A percentile compares a stretch with the other conserved stretches of the same genome.
phyloP scores from a whole-genome alignment of 2,113 vertebrate genomes.

The Anhinga rufa region DNA sequence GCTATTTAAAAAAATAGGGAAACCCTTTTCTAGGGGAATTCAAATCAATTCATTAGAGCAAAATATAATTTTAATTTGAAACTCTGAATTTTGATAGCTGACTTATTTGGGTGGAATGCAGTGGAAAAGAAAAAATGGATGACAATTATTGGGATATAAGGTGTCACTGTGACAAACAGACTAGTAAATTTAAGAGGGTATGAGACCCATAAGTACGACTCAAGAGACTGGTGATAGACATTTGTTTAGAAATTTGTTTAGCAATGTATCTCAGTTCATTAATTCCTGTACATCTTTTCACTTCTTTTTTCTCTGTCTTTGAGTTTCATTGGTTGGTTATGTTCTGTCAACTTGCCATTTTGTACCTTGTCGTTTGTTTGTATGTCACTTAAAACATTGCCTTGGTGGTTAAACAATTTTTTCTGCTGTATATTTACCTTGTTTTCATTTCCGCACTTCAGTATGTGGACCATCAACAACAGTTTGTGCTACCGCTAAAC shows the following conservation, averaged over 20 bases:
- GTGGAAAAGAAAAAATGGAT: not conserved
- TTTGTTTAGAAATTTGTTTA: not conserved
- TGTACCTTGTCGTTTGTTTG: not conserved
- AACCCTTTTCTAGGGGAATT: not conserved
- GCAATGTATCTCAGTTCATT: not conserved
- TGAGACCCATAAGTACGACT: not conserved
- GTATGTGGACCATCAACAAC: not conserved
- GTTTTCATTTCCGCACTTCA: slow-evolving; percentile 23
- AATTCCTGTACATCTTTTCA: not conserved
- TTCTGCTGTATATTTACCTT: slow-evolving; percentile 17
- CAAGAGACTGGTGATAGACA: not conserved
- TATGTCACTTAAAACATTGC: not conserved
- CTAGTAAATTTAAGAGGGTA: not conserved
- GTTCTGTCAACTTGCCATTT: not conserved
- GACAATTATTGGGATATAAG: not conserved
- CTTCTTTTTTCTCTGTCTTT: not conserved
- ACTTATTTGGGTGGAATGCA: not conserved
- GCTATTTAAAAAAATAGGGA: not conserved
- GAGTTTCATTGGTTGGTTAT: not conserved
- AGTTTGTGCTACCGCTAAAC: slow-evolving; percentile 30
- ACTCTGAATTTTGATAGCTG: not conserved
- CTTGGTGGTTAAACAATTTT: not conserved
- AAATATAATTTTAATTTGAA: not conserved
- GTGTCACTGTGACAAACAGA: not conserved
- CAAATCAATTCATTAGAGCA: not conserved